Evolutionary conservation across 2,113 vertebrate species (phyloP).

Genomic region (Dasyprocta punctata): DNA sequence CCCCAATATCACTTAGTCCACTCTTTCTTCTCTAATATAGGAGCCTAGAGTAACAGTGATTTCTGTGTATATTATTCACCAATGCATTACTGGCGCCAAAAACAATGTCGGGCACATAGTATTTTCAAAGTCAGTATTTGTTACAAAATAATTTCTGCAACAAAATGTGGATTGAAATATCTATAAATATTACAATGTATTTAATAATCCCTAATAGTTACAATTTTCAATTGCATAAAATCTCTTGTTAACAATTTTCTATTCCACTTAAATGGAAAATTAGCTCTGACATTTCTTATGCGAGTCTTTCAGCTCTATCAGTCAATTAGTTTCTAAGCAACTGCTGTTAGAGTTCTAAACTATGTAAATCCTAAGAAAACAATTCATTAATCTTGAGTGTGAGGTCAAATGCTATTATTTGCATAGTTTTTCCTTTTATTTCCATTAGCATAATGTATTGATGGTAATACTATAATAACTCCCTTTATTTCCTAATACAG

Average conservation of each 20-base stretch:
- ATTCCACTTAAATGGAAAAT: neutral
- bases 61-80: neutral
- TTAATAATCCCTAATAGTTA: neutral
- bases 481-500: neutral
- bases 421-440: neutral
- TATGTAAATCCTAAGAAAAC: neutral
- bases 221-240: neutral
- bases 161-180: neutral
- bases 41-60: neutral
- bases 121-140: neutral
- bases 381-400: neutral
- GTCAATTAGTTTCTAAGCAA: neutral
- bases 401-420: neutral
- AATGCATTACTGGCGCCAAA: neutral
- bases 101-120: neutral
- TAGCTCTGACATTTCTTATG: neutral
- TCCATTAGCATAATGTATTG: neutral
- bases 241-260: neutral
- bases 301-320: neutral
- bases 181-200: neutral
- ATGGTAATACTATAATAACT: neutral
- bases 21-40: neutral
- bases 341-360: neutral
- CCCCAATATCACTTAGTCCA: neutral
- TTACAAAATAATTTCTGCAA: neutral